Percentiles rank a stretch among this genome's conserved stretches.
Evolutionary conservation across 1,140 invertebrate genomes (phyloP).

Genomic region (Aphelenchoides avenae): DNA sequence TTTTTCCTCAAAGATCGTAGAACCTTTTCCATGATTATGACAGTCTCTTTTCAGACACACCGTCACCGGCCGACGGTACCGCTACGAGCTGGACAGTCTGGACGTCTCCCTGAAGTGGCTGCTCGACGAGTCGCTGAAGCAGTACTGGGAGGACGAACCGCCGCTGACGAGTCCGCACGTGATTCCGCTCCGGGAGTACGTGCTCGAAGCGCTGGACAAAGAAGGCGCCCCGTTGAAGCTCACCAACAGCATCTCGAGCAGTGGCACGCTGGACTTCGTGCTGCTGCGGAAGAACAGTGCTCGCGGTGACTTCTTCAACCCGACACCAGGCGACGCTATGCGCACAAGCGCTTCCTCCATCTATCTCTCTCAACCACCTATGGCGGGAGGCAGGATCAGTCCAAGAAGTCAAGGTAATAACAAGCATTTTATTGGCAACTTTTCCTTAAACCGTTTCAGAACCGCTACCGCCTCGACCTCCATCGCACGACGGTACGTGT

Average conservation of each 20-base stretch:
- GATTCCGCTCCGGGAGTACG: too few relatives aligned
- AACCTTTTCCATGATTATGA: too few relatives aligned
- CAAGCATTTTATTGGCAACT: too few relatives aligned
- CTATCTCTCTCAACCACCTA: constrained; percentile 18
- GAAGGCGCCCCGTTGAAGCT: constrained; percentile 17
- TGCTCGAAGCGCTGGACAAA: constrained; percentile 18
- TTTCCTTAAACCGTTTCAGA: constrained; percentile 9
- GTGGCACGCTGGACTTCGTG: constrained; percentile 24
- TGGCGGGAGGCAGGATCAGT: neutral
- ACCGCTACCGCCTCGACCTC: constrained; percentile 9
- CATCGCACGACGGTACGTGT: constrained; percentile 16
- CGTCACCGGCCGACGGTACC: constrained; percentile 10
- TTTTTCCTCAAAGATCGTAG: too few relatives aligned
- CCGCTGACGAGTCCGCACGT: too few relatives aligned
- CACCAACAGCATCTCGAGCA: constrained; percentile 15
- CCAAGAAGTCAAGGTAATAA: constrained; percentile 10
- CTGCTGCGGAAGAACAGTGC: constrained; percentile 19
- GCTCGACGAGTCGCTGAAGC: constrained; percentile 1
- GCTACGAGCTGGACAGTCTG: constrained; percentile 13
- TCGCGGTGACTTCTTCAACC: constrained; percentile 20
- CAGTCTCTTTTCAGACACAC: too few relatives aligned
- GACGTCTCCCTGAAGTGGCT: constrained; percentile 17
- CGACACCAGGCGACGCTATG: constrained; percentile 1
- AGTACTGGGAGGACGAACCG: neutral
- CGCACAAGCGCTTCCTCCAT: constrained; percentile 8